Base-by-base conservation (phyloP, 2,113 vertebrate species). In the Amblyornis subalaris region DNA sequence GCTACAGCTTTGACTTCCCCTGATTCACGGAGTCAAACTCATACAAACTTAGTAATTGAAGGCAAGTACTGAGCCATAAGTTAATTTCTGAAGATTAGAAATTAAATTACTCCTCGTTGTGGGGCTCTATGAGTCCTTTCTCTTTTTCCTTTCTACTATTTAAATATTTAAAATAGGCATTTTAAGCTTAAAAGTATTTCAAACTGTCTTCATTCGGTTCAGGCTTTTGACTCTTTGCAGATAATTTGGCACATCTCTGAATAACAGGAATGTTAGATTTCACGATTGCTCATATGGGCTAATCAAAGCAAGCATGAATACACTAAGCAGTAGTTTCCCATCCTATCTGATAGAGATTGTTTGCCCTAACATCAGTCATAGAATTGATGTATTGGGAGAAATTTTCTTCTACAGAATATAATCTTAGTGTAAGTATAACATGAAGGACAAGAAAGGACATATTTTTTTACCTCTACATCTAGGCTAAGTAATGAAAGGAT, bases 71-170 rank as follows among this genome's bases (percentile, higher is more conserved):
- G 72, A 29, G 9, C 19, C 26, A 42, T 82, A 77, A 80, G 0
- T 77, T 84, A 78, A 84, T 94, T 95, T 89, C 44, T 78, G 55
- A 89, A 85, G 19, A 93, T 57, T 89, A 85, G 23, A 89, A 78
- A 67, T 50, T 4, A 82, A 89, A 62, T 69, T 85, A 58, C 28
- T 79, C 22, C 51, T 78, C 14, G n/a, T 76, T 78, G 57, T 5
- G 6, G 10, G 9, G 22, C 9, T 93, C 40, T 42, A 42, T 42
- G 42, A 12, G 42, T 67, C 14, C 6, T 85, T 91, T 91, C 5
- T 71, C 14, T 85, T 77, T 85, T 78, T 20, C 21, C 21, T 73
- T 83, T 60, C 28, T 47, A 51, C 26, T 19, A n/a, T 69, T 81
- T 58, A 76, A 91, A 58, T 74, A 69, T 51, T 79, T 61, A 4